A percentile compares a stretch with the other conserved stretches of the same genome.
phyloP scores from a whole-genome alignment of 2,113 vertebrate genomes.

The Onychostoma macrolepis region DNA sequence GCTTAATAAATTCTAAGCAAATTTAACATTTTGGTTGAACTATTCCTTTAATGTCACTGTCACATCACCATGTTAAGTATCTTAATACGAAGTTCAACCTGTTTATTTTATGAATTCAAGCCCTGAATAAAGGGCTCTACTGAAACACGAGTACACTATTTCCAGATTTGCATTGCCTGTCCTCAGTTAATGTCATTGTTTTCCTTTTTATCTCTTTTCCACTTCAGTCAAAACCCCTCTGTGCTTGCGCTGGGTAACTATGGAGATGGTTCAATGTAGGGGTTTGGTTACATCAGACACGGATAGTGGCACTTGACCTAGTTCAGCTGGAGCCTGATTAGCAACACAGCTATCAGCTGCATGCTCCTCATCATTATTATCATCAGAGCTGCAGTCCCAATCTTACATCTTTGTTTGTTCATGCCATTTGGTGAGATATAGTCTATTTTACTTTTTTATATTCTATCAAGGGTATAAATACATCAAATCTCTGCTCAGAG shows the following conservation, averaged over 20 bases:
- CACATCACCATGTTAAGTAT: background rate
- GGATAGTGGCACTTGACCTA: constrained; percentile 44
- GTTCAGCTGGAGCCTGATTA: constrained; percentile 42
- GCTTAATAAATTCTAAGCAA: background rate
- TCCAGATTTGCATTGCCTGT: background rate
- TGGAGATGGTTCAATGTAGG: constrained; percentile 28
- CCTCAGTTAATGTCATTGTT: constrained; percentile 29
- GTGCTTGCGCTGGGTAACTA: constrained; percentile 36
- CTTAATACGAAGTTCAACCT: background rate
- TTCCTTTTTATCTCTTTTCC: constrained; percentile 34
- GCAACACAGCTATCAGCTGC: constrained; percentile 32
- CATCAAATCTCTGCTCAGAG: background rate
- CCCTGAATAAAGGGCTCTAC: background rate
- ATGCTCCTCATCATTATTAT: constrained; percentile 9
- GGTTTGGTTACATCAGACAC: constrained; percentile 35
- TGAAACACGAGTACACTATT: background rate
- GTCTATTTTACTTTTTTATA: constrained; percentile 5
- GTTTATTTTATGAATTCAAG: background rate
- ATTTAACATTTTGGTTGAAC: background rate
- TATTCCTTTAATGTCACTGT: background rate
- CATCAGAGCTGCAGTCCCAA: background rate
- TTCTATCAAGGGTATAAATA: background rate
- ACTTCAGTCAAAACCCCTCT: constrained; percentile 28
- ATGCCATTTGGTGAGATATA: background rate
- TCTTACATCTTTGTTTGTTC: background rate